Evolutionary conservation across 2,113 vertebrate genomes (phyloP).

Genomic region (Perca schrenkii): DNA sequence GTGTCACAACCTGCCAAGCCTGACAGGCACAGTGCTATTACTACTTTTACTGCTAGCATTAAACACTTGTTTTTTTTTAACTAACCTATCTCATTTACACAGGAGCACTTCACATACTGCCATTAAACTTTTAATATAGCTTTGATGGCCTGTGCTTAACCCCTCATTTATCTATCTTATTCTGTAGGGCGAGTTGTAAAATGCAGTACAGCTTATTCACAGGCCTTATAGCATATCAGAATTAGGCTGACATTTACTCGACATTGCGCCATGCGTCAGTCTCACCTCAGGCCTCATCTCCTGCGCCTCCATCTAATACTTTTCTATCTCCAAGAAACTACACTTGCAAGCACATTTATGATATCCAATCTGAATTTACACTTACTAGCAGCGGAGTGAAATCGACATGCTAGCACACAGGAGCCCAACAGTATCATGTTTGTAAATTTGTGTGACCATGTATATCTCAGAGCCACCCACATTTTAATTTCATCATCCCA

Average conservation of each 20-base stretch:
- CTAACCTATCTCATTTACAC: constrained; percentile 36
- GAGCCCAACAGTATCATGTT: constrained; percentile 51
- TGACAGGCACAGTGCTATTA: not conserved
- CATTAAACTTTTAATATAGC: constrained; percentile 30
- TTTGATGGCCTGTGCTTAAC: constrained; percentile 35
- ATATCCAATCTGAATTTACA: constrained; percentile 70
- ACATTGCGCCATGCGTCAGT: constrained; percentile 74
- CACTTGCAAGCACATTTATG: constrained; percentile 72
- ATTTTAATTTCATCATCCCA: constrained; percentile 43
- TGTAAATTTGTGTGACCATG: constrained; percentile 32
- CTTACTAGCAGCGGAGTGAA: constrained; percentile 48
- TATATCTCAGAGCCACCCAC: constrained; percentile 33
- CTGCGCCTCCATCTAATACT: constrained; percentile 50
- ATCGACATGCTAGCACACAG: constrained; percentile 12
- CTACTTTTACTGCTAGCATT: constrained; percentile 54
- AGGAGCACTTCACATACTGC: constrained; percentile 13
- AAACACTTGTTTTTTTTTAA: constrained; percentile 43
- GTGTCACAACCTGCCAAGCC: constrained; percentile 37
- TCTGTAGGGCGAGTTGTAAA: constrained; percentile 8
- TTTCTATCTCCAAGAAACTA: constrained; percentile 48
- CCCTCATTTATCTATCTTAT: constrained; percentile 12
- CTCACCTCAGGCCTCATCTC: constrained; percentile 59
- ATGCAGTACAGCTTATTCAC: not conserved
- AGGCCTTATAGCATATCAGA: constrained; percentile 59
- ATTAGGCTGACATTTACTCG: constrained; percentile 78